Evolutionary conservation across 2,888 invertebrate species (phyloP).

Genomic region (Phania funesta): DNA sequence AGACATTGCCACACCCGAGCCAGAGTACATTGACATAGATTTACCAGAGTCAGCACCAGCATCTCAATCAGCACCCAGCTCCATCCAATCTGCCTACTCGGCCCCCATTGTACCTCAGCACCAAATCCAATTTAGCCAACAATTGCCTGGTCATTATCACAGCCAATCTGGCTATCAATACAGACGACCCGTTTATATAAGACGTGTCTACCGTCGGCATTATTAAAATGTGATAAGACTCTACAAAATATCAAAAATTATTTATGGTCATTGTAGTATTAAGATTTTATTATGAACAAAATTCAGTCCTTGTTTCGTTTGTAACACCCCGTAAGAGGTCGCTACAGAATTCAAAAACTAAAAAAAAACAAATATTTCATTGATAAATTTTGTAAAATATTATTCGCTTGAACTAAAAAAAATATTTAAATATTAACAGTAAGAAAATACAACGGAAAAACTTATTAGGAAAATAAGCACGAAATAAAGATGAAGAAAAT

Average conservation of each 20-base stretch:
- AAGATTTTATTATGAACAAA: conserved; percentile 6
- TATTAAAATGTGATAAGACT: conserved; percentile 67
- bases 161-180: conserved; percentile 76
- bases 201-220: conserved; percentile 75
- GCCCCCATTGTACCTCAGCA: background rate
- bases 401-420: too few relatives aligned
- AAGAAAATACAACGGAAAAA: too few relatives aligned
- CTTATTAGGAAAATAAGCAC: too few relatives aligned
- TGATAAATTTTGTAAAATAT: too few relatives aligned
- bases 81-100: conserved; percentile 25
- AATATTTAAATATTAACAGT: too few relatives aligned
- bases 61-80: conserved; percentile 36
- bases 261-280: conserved; percentile 28
- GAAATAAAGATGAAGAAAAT: too few relatives aligned
- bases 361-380: too few relatives aligned
- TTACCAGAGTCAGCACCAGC: conserved; percentile 71
- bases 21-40: conserved; percentile 80
- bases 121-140: conserved; percentile 21
- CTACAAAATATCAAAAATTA: background rate
- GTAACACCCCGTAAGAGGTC: too few relatives aligned
- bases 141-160: conserved; percentile 72
- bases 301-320: background rate
- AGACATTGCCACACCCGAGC: conserved; percentile 80
- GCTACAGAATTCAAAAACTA: too few relatives aligned
- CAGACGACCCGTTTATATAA: conserved; percentile 76